Conservation (phyloP, 2,888 invertebrate genomes). For the Ectemnius cavifrons region DNA sequence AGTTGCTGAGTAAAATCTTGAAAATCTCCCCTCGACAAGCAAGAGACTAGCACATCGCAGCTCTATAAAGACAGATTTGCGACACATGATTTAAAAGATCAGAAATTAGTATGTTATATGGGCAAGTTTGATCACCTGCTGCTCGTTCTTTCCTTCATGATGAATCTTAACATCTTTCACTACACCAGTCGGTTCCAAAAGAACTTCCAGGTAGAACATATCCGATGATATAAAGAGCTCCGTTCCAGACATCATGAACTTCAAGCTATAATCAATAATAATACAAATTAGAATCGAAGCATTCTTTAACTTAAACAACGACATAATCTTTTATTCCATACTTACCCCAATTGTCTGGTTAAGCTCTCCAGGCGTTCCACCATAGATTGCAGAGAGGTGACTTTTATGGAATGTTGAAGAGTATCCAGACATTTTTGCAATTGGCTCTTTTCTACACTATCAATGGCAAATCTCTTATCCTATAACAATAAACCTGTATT, state of each 20-base stretch:
- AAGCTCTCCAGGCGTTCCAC: conserved; percentile 95
- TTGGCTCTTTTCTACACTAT: conserved; percentile 90
- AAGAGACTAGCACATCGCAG: conserved; percentile 92
- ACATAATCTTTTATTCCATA: not conserved
- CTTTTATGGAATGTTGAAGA: conserved; percentile 95
- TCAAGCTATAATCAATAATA: conserved; percentile 81
- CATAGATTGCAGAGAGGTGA: conserved; percentile 93
- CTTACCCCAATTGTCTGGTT: conserved; percentile 90
- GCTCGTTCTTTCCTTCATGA: conserved; percentile 89
- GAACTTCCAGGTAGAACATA: conserved; percentile 96
- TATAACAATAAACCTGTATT: conserved; percentile 69
- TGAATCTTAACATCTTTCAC: conserved; percentile 95
- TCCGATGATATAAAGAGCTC: conserved; percentile 95
- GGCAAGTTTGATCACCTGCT: conserved; percentile 72
- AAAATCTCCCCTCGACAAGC: conserved; percentile 91
- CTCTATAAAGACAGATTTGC: conserved; percentile 82
- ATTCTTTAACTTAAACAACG: not conserved
- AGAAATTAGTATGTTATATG: not conserved
- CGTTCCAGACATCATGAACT: conserved; percentile 91
- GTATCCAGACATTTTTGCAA: conserved; percentile 95
- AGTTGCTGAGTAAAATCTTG: conserved; percentile 94
- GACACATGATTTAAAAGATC: no score
- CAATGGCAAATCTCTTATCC: conserved; percentile 94
- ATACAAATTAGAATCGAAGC: conserved; percentile 14
- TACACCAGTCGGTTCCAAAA: conserved; percentile 89